A percentile compares a stretch with the other conserved stretches of the same genome.
These are phyloP conservation scores for Channa maculata DNA, from an alignment of 2,113 vertebrate species.

Conservation along the genomic window DNA sequence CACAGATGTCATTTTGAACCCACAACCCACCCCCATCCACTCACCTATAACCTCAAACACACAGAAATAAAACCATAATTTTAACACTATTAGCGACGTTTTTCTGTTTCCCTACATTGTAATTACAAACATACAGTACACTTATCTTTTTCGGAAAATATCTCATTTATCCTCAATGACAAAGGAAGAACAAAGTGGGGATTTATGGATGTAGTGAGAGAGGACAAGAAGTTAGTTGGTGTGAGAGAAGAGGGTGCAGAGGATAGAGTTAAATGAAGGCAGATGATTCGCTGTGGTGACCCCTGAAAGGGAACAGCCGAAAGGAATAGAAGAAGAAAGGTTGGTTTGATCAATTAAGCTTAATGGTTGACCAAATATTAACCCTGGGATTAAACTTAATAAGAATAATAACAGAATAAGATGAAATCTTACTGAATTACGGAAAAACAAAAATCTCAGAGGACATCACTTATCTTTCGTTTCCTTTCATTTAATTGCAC, in stretches of 20 bases:
- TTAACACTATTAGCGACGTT: background rate
- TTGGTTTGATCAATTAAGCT: background rate
- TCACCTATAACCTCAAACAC: background rate
- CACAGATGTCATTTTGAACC: conserved; percentile 37
- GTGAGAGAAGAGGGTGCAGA: too few species aligned
- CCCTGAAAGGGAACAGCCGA: too few species aligned
- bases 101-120: background rate
- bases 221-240: too few species aligned
- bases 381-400: background rate
- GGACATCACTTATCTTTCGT: background rate
- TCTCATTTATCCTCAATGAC: background rate
- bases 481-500: background rate
- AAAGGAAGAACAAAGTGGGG: too few species aligned
- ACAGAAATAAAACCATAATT: background rate
- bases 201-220: too few species aligned
- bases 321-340: background rate
- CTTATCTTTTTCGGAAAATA: background rate
- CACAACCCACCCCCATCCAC: background rate
- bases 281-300: too few species aligned
- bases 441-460: background rate
- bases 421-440: background rate
- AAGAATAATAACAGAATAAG: too few species aligned
- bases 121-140: background rate
- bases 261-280: too few species aligned
- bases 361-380: background rate